Evolutionary conservation across 2,113 vertebrate species (phyloP), one percentile per base, ranked within the genome.

Genomic region (Bos javanicus): DNA sequence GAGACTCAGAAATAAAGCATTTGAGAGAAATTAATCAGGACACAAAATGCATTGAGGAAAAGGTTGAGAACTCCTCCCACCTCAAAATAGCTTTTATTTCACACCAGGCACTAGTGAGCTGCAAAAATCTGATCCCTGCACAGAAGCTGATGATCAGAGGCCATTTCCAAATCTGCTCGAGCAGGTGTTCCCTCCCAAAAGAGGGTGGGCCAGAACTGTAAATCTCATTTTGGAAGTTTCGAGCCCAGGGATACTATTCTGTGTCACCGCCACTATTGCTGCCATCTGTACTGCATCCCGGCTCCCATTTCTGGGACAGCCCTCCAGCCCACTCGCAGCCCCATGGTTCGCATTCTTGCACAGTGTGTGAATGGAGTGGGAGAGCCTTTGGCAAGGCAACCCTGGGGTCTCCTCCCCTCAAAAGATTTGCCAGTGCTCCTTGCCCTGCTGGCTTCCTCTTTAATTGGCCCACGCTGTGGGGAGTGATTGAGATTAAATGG

Each of bases 401-500:
- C 98, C 98, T 95, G 97, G 95, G 98, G 97, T 98, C 98, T 98
- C 98, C 97, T 98, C 94, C 97, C 97, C 98, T 99, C 98, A 97
- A 98, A 98, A 98, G 98, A 96, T 97, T 97, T 84, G 71, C 96
- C 98, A 98, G 98, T 97, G 98, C 98, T 98, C 98, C 98, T 94
- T 98, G 98, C 98, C 98, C 98, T 91, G 97, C 97, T 98, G 98
- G 98, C 98, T 98, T 98, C 98, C 98, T 98, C 98, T 97, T 98
- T 99, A 99, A 99, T 99, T 99, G 98, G 98, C 95, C 98, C 98
- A 96, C 98, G 8, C 98, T 86, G 98, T 98, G 96, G 98, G 98
- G 98, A 98, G 98, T 98, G 97, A 99, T 98, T 98, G 98, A 99
- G 98, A 98, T 98, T 99, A 99, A 99, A 98, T 97, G 98, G 98